Evolutionary conservation across 2,797 vertebrate species (phyloP).

Genomic region (Cyclopterus lumpus): DNA sequence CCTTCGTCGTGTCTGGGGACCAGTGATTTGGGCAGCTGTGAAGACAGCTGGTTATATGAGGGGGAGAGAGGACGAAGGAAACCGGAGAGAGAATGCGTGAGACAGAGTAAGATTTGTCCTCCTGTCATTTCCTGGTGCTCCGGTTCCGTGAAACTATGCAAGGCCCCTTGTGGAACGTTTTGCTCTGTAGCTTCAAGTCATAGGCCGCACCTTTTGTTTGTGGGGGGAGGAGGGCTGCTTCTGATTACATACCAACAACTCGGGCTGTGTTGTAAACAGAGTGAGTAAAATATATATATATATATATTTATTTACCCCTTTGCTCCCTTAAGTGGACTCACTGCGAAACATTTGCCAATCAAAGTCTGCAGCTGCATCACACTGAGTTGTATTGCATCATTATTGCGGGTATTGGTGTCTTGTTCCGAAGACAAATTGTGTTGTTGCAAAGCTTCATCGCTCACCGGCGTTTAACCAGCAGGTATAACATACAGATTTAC

Average conservation of each 20-base stretch:
- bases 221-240: conserved; percentile 1
- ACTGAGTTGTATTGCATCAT: neutral
- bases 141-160: conserved; percentile 48
- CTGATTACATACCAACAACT: conserved; percentile 27
- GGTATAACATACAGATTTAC: conserved; percentile 16
- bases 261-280: conserved; percentile 5
- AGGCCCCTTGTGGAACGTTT: conserved; percentile 32
- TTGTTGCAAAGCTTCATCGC: conserved; percentile 3
- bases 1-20: conserved; percentile 72
- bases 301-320: neutral
- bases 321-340: neutral
- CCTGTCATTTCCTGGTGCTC: conserved; percentile 69
- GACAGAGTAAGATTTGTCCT: conserved; percentile 73
- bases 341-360: neutral
- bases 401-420: neutral
- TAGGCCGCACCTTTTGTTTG: conserved; percentile 40
- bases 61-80: conserved; percentile 52
- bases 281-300: neutral
- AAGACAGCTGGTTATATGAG: conserved; percentile 81
- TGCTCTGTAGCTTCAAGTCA: conserved; percentile 45
- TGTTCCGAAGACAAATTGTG: conserved; percentile 14
- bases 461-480: neutral
- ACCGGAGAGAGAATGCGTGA: conserved; percentile 63
- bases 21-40: conserved; percentile 81
- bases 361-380: neutral